Base-by-base conservation (phyloP, 2,797 vertebrate genomes). In the Poecilia picta region DNA sequence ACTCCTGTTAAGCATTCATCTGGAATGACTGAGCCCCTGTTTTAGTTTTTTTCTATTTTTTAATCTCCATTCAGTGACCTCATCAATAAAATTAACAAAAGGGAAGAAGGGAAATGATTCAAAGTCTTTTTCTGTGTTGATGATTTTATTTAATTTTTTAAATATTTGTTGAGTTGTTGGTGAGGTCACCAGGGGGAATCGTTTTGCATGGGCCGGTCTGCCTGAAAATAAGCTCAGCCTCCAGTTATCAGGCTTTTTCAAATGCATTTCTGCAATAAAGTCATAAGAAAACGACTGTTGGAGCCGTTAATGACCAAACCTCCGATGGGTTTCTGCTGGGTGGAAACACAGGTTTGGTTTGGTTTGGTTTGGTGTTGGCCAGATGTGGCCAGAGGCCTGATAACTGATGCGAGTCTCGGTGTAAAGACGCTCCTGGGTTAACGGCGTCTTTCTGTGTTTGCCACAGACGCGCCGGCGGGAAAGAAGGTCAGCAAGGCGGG, bases 401-500 rank as follows among this genome's bases (percentile, higher is more conserved):
- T 79, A 83, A 81, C 84, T 85, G 73, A 47, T 28, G 59, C 73
- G 64, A 72, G 51, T 64, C 20, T 31, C 15, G 41, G 4, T 74
- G 43, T 66, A 43, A 49, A 36, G 57, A 75, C 18, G 8, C 0
- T 36, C 25, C 36, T 4, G 28, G 20, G 43, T 66, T 25, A 75
- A 85, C 15, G 0, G 4, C 0, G 0, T 20, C n/a, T 73, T 43
- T 43, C 45, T 89, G 81, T 83, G 77, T 89, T 59, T 78, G 70
- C 81, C 72, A 7, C 86, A 91, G 89, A 91, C 47, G 77, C 79
- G 0, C 31, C 86, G 5, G 2, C 86, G 8, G 88, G 90, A 13
- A 94, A 94, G 81, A 94, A 95, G 81, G 81, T 33, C 23, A 77
- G 91, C 43, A 99, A 98, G 90, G 90, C 84, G 0, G 92, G 89